These are phyloP conservation scores for Intellagama lesueurii DNA, from an alignment of 2,797 vertebrate species.

Conservation along the genomic window DNA sequence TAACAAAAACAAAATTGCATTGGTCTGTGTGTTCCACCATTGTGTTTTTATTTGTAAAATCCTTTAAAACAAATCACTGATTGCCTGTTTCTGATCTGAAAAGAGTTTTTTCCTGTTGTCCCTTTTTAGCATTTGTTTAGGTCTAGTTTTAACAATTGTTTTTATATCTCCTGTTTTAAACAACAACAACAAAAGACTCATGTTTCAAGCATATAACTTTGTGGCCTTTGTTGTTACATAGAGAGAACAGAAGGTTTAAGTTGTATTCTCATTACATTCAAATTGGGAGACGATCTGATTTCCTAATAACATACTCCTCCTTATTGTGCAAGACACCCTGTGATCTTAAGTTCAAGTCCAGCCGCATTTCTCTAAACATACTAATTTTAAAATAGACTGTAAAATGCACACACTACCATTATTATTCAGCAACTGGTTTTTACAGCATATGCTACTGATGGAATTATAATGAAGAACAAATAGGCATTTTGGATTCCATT, in stretches of 20 bases:
- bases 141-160: neutral
- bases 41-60: neutral
- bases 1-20: neutral
- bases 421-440: slow-evolving; percentile 45
- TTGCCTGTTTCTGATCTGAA: neutral
- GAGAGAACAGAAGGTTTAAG: neutral
- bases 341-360: slow-evolving; percentile 18
- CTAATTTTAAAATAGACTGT: slow-evolving; percentile 50
- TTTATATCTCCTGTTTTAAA: neutral
- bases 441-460: slow-evolving; percentile 41
- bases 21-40: neutral
- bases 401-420: slow-evolving; percentile 6
- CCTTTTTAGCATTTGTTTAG: neutral
- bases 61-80: neutral
- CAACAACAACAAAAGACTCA: neutral
- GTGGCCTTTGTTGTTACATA: neutral
- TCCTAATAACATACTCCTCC: neutral
- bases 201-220: neutral
- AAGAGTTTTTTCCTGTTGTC: neutral
- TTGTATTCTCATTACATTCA: rapidly evolving
- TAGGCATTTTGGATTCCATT: slow-evolving; percentile 33
- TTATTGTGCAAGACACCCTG: rapidly evolving
- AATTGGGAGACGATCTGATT: rapidly evolving
- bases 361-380: slow-evolving; percentile 52
- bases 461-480: slow-evolving; percentile 51